phyloP scores from a whole-genome alignment of 2,797 vertebrate genomes.

The Malurus splendens region DNA sequence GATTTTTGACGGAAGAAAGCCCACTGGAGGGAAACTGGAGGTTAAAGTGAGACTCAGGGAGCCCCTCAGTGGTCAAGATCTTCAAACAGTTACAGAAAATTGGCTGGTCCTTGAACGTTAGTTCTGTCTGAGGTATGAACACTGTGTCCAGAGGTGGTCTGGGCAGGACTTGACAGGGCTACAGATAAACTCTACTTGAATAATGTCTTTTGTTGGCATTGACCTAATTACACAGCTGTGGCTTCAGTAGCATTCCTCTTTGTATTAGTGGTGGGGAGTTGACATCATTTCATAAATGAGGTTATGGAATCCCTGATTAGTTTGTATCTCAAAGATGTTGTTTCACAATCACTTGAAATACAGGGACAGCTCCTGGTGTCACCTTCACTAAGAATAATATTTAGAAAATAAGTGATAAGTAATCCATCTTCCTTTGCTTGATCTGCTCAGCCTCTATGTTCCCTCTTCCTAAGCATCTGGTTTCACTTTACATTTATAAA shows the following conservation, averaged over 20 bases:
- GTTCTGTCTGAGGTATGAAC: conserved; percentile 63
- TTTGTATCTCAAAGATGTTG: not conserved
- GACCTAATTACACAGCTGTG: not conserved
- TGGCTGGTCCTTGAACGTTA: conserved; percentile 88
- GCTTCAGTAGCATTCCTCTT: not conserved
- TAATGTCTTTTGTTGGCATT: not conserved
- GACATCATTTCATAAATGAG: not conserved
- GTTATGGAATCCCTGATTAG: not conserved
- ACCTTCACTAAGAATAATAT: not conserved
- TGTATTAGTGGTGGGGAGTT: not conserved
- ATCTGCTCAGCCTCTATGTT: not conserved
- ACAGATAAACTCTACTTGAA: not conserved
- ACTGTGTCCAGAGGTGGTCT: not conserved
- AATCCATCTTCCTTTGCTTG: not conserved
- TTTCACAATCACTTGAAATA: not conserved
- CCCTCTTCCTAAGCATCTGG: not conserved
- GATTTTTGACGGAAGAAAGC: conserved; percentile 93
- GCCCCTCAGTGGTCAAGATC: conserved; percentile 88
- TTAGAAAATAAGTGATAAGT: not conserved
- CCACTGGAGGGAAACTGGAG: conserved; percentile 90
- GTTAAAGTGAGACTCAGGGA: conserved; percentile 91
- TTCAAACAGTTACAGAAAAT: conserved; percentile 85
- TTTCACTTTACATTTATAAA: not conserved
- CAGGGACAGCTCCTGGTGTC: not conserved
- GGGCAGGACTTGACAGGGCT: not conserved